Evolutionary conservation across 2,113 vertebrate genomes (phyloP).

Genomic region (Notiomystis cincta): DNA sequence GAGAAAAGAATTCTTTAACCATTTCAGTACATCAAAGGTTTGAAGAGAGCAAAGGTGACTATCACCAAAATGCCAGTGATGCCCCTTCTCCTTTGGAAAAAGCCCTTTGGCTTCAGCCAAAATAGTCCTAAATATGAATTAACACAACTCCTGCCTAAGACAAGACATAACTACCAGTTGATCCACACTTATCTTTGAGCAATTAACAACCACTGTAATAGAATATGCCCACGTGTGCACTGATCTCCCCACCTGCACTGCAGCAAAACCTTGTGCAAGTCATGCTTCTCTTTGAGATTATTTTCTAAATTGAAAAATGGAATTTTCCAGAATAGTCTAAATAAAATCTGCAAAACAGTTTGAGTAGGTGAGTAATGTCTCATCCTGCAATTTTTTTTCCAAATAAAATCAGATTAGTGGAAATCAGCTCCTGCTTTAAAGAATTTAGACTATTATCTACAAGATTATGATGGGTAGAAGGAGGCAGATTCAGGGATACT

Average conservation of each 20-base stretch:
- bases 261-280: background rate
- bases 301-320: background rate
- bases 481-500: background rate
- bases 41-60: background rate
- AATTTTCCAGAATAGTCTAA: background rate
- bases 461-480: background rate
- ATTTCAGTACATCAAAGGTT: background rate
- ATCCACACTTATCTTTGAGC: background rate
- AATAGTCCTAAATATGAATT: background rate
- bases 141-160: background rate
- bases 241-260: background rate
- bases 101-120: background rate
- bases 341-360: background rate
- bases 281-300: background rate
- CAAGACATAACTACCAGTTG: background rate
- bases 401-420: background rate
- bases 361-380: background rate
- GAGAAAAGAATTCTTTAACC: background rate
- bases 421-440: background rate
- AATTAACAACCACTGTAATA: background rate
- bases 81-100: background rate
- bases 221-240: fast-evolving
- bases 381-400: background rate
- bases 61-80: background rate
- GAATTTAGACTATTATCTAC: background rate